Base-by-base conservation (phyloP, 2,797 vertebrate species). In the Cossypha heuglini region DNA sequence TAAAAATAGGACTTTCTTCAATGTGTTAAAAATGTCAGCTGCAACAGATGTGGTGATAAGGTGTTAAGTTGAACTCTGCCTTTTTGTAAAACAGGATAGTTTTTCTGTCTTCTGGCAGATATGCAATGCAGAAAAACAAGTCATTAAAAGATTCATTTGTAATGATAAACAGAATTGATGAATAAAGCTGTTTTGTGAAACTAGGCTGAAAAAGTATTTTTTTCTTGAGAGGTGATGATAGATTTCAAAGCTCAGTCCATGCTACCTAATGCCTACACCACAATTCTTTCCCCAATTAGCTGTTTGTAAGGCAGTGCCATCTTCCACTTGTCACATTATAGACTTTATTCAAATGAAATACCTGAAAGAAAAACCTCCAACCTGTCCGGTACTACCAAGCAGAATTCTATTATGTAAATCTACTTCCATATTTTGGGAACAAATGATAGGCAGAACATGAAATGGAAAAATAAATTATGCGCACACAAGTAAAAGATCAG, bases 381-480 rank as follows among this genome's bases (percentile, higher is more conserved):
- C 84, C 81, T 94, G 92, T 81, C 95, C 89, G 68, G 73, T 74
- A 72, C 58, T 71, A 68, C 79, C 0, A 1, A 86, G 75, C 13
- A 94, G 87, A 96, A 90, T 95, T 88, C 51, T 75, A 66, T 94
- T 95, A 91, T 93, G 94, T 80, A 97, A 93, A 96, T 93, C 51
- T 92, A 24, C 57, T 89, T 94, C 88, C 91, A 83, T 91, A 93
- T 96, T 95, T 97, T 86, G 87, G 87, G 94, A 96, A 92, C 61
- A 95, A 96, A 91, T 83, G 79, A 94, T 92, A 92, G 75, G 75
- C 92, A 96, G 69, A 54, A 88, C 62, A 88, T 90, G 76, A 96
- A 95, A 95, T 91, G 85, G 91, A 91, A 93, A 95, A 95, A 96
- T 87, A 92, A 95, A 92, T 95, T 91, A 83, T 66, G 75, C 0